Base-by-base conservation (phyloP, 2,113 vertebrate species). In the Gallinago jamesoni region DNA sequence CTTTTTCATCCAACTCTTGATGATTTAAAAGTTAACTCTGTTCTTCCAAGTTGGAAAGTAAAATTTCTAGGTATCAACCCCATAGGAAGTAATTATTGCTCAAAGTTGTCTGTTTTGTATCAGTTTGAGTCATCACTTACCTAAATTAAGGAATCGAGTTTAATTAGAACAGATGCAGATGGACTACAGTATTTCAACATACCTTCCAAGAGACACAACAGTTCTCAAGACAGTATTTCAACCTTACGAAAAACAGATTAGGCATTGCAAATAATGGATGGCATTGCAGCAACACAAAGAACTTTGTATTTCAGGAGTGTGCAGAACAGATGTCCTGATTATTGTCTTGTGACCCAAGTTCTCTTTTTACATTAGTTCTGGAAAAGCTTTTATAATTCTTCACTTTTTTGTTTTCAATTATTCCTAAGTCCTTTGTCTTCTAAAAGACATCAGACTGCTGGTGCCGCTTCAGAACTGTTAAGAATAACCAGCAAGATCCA, bases 261-360 rank as follows among this genome's bases (percentile, higher is more conserved):
- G 20, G 24, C 43, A 39, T 7, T 31, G 8, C 43, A 84, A 81
- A 35, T 5, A 91, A 55, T 3, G 16, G 21, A 68, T 41, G 64
- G n/a, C 18, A 52, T 0, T 33, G 24, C 19, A 66, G 63, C 53
- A 90, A 62, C 20, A 63, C 16, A 12, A 60, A 86, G 15, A 83
- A 76, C 14, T 33, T 66, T 0, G 0, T 17, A 15, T 59, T 81
- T 50, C 7, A 35, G 6, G 60, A 84, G 11, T 8, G 8, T 64
- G 62, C 35, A 85, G 63, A 85, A 84, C 48, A 85, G 45, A 68
- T 76, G 82, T 31, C 27, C 33, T 27, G 20, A 31, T 67, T 64
- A 52, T 47, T 56, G 37, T 18, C 70, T 75, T 68, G 31, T 75
- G 69, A 87, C 48, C 16, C 5, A 2, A 87, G 20, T 55, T 78